phyloP scores from a whole-genome alignment of 2,888 invertebrate species.

The Geotrupes spiniger region DNA sequence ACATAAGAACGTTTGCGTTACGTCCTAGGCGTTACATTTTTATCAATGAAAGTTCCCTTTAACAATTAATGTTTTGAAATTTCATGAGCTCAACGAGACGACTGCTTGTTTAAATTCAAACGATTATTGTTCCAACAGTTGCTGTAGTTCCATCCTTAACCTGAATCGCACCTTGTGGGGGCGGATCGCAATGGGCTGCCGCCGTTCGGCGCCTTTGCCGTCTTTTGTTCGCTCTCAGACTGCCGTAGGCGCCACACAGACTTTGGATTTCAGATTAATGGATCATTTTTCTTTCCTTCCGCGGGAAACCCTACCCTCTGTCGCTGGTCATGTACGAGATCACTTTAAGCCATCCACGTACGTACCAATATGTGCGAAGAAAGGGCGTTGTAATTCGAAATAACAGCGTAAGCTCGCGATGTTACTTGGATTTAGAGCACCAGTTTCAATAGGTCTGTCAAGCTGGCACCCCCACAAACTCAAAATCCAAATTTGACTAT shows the following conservation, averaged over 20 bases:
- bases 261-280: constrained; percentile 78
- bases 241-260: constrained; percentile 70
- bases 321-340: constrained; percentile 3
- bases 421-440: no score
- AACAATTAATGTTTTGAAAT: no score
- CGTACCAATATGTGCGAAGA: background rate
- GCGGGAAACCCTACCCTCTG: constrained; percentile 9
- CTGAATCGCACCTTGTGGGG: constrained; percentile 27
- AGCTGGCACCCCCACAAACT: no score
- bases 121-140: background rate
- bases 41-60: no score
- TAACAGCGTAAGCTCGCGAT: constrained; percentile 11
- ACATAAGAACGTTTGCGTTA: no score
- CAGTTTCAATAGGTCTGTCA: no score
- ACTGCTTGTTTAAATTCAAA: no score
- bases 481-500: no score
- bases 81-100: no score
- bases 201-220: constrained; percentile 38
- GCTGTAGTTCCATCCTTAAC: constrained; percentile 25
- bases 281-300: constrained; percentile 70
- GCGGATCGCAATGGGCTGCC: constrained; percentile 10
- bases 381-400: background rate
- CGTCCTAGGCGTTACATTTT: no score
- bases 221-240: constrained; percentile 43
- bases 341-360: constrained; percentile 4